phyloP scores from a whole-genome alignment of 2,797 vertebrate species.

The Parauchenoglanis punctatus region DNA sequence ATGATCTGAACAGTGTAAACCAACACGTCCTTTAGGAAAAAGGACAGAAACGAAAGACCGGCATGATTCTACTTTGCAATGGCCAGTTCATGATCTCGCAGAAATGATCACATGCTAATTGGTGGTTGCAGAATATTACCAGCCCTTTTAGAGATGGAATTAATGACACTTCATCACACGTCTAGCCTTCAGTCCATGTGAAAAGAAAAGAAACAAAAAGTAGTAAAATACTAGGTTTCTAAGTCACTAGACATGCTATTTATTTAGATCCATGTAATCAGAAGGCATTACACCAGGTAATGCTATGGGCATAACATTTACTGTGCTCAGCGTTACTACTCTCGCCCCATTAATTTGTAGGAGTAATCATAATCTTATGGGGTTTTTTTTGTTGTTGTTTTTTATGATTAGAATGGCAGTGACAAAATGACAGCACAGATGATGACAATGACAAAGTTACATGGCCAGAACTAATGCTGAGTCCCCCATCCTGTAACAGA shows the following conservation, averaged over 20 bases:
- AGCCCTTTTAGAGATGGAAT: slow-evolving; percentile 74
- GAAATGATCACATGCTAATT: slow-evolving; percentile 52
- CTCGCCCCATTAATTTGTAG: slow-evolving; percentile 23
- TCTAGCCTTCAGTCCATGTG: slow-evolving; percentile 31
- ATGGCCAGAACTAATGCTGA: slow-evolving; percentile 69
- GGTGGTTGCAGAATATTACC: slow-evolving; percentile 66
- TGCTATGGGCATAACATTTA: slow-evolving; percentile 36
- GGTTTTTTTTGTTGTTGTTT: slow-evolving; percentile 17
- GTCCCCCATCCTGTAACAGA: slow-evolving; percentile 57
- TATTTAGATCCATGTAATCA: slow-evolving; percentile 48
- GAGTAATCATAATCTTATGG: slow-evolving; percentile 12
- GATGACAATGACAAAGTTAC: slow-evolving; percentile 72
- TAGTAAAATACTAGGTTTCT: slow-evolving; percentile 27
- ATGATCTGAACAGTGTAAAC: slow-evolving; percentile 45
- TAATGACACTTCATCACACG: slow-evolving; percentile 37
- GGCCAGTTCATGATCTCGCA: slow-evolving; percentile 33
- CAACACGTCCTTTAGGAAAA: slow-evolving; percentile 31
- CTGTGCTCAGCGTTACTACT: slow-evolving; percentile 33
- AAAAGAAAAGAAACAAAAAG: slow-evolving; percentile 24
- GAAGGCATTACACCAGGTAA: slow-evolving; percentile 57
- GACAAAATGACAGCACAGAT: slow-evolving; percentile 68
- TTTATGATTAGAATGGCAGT: slow-evolving; percentile 58
- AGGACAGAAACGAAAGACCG: slow-evolving; percentile 8
- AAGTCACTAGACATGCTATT: slow-evolving; percentile 48
- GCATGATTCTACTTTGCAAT: slow-evolving; percentile 20